Evolutionary conservation across 2,888 invertebrate species (phyloP).

Genomic region (Pseudoips prasinana): DNA sequence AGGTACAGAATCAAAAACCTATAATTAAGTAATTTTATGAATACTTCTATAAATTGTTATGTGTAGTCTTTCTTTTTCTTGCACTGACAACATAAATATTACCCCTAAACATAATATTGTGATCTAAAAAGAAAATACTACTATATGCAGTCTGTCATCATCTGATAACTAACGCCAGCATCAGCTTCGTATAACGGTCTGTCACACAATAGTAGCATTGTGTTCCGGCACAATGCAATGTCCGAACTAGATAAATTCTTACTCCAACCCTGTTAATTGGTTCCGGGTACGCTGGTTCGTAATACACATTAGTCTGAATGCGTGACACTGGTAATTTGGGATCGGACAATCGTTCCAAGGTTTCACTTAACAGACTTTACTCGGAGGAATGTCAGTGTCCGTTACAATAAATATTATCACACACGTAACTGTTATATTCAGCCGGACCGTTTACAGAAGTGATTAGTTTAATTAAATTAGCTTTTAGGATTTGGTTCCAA

Average conservation of each 20-base stretch:
- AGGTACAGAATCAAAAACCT: no score
- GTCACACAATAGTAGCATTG: no score
- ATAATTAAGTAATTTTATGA: no score
- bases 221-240: slow-evolving; percentile 5
- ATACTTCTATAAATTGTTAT: no score
- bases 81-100: no score
- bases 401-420: slow-evolving; percentile 22
- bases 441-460: no score
- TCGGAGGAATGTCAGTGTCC: slow-evolving; percentile 5
- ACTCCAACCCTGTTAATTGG: slow-evolving; percentile 30
- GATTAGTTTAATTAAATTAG: slow-evolving; percentile 22
- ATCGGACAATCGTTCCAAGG: slow-evolving; percentile 29
- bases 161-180: no score
- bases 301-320: slow-evolving; percentile 36
- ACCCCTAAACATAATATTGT: no score
- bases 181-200: no score
- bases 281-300: slow-evolving; percentile 18
- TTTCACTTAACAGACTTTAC: slow-evolving; percentile 47
- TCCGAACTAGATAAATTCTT: slow-evolving; percentile 18
- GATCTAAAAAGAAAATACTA: no score
- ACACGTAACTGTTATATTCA: slow-evolving; percentile 3
- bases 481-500: slow-evolving; percentile 3
- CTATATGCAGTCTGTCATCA: no score
- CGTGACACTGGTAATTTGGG: slow-evolving; percentile 39
- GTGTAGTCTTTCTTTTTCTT: no score